These are phyloP conservation scores for Acholoe squamosa DNA, from an alignment of 2,888 invertebrate species.

Conservation along the genomic window DNA sequence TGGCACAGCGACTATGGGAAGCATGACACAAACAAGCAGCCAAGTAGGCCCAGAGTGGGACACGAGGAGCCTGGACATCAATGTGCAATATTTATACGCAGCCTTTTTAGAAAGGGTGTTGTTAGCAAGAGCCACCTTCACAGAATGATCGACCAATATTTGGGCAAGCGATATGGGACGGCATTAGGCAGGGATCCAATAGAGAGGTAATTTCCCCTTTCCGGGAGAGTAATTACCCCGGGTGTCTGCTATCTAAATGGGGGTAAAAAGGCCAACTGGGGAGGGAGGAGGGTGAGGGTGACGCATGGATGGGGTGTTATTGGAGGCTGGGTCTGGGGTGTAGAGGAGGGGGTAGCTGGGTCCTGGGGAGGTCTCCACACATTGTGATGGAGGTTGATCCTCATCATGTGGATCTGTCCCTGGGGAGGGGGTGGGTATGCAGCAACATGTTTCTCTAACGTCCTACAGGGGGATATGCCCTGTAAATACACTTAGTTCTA, in stretches of 20 bases:
- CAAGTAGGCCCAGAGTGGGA: no score
- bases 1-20: no score
- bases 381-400: neutral
- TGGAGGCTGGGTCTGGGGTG: neutral
- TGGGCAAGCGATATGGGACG: conserved; percentile 29
- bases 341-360: no score
- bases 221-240: conserved; percentile 32
- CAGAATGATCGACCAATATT: conserved; percentile 24
- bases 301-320: neutral
- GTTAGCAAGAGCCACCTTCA: neutral
- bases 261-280: conserved; percentile 50
- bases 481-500: neutral
- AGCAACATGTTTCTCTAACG: neutral
- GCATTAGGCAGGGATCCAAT: conserved; percentile 7
- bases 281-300: neutral
- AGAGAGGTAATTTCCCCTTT: conserved; percentile 50
- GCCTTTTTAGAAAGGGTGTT: neutral
- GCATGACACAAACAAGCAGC: no score
- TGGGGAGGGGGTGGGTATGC: neutral
- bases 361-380: neutral
- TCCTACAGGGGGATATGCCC: neutral
- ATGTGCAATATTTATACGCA: conserved; percentile 14
- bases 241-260: conserved; percentile 50
- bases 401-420: neutral
- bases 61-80: neutral